Conservation (phyloP, 2,797 vertebrate species). For the Oreortyx pictus region DNA sequence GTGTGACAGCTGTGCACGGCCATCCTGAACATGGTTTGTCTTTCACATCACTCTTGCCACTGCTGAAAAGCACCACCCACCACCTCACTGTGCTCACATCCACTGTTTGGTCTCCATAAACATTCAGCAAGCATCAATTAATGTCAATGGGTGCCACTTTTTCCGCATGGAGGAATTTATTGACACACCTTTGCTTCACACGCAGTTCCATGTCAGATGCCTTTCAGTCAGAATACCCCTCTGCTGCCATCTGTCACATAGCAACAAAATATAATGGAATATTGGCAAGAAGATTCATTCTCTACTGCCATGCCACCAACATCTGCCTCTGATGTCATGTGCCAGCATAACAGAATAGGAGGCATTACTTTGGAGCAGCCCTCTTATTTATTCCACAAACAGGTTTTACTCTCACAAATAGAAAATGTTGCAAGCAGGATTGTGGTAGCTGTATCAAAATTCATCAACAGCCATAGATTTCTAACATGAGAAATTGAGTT, state of each 20-base stretch:
- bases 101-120: not conserved
- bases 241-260: not conserved
- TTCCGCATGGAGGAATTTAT: not conserved
- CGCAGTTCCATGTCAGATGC: not conserved
- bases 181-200: not conserved
- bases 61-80: not conserved
- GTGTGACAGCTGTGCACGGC: no score
- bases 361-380: not conserved
- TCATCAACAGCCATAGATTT: conserved; percentile 74
- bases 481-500: conserved; percentile 73
- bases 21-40: not conserved
- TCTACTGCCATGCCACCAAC: not conserved
- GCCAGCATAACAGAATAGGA: not conserved
- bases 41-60: not conserved
- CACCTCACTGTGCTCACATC: not conserved
- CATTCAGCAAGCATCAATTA: not conserved
- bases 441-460: conserved; percentile 44
- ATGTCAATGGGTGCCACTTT: not conserved
- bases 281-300: not conserved
- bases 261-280: not conserved
- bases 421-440: not conserved
- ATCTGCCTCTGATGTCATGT: no score
- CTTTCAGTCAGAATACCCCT: not conserved
- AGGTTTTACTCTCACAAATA: not conserved
- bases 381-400: not conserved